Evolutionary conservation across 2,888 invertebrate species (phyloP), one percentile per base, ranked within the genome.

Genomic region (Melanostoma scalare): DNA sequence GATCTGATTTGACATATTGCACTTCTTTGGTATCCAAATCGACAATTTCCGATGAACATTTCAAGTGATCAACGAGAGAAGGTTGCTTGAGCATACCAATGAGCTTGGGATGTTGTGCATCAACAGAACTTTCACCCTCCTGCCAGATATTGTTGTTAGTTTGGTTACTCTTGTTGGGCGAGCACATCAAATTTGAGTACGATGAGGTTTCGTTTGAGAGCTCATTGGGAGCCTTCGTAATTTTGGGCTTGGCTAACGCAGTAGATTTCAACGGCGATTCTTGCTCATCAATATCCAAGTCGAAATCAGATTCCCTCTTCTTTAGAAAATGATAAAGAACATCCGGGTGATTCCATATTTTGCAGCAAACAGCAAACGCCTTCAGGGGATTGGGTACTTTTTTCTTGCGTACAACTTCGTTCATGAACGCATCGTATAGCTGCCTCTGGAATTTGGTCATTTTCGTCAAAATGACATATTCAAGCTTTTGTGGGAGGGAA

Each of bases 301-400:
- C 97, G 87, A 94, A 92, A 87, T 94, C 94, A 33, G 95, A 95
- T 88, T 95, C 95, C 55, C 96, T 94, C 89, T 97, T 97, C 88
- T 95, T 95, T 74, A 98, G 91, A 89, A 97, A 97, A 89, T 97
- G 95, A 89, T 96, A 97, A 36, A 98, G 90, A 20, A 98, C 96
- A 90, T 98, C 98, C 0, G 98, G 97, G 91, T 98, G 98, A 90
- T 98, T 98, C 98, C 98, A 98, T 87, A 98, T 97, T 93, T 99
- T 99, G 90, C 98, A 99, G 90, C 99, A 99, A 74, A 99, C 98
- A 30, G 99, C 98, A 91, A 99, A 99, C 2, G 99, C 98, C 91
- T 98, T 98, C 73, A 99, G 92, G 0, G 99, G 99, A 93, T 99
- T 99, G 36, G 97, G 96, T 71, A 97, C 96, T 9, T 95, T 94